Evolutionary conservation across 2,888 invertebrate genomes (phyloP).

Genomic region (Aquatica leii): DNA sequence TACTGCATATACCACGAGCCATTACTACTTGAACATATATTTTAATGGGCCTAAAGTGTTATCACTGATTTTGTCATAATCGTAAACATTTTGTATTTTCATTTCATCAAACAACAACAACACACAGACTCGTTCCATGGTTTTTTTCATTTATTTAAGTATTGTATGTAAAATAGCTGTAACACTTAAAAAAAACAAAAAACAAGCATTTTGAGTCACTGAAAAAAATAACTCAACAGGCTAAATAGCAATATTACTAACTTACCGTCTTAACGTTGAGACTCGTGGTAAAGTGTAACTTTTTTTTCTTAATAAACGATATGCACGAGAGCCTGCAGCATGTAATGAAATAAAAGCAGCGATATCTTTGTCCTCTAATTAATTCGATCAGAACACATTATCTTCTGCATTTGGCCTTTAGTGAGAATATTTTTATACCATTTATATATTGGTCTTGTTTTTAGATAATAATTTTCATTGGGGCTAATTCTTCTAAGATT

Average conservation of each 20-base stretch:
- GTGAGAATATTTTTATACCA: no score
- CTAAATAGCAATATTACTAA: slow-evolving; percentile 35
- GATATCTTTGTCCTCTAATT: no score
- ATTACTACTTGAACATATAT: slow-evolving; percentile 41
- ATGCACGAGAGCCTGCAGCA: no score
- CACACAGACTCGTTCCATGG: background rate
- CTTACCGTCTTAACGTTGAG: slow-evolving; percentile 40
- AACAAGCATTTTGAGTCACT: background rate
- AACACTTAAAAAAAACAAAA: background rate
- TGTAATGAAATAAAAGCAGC: no score
- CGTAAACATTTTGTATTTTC: slow-evolving; percentile 22
- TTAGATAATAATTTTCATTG: no score
- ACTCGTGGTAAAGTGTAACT: slow-evolving; percentile 36
- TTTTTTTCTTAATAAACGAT: slow-evolving; percentile 29
- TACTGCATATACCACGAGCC: slow-evolving; percentile 32
- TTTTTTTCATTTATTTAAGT: no score
- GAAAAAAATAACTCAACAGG: slow-evolving; percentile 24
- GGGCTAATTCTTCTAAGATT: background rate
- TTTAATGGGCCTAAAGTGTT: slow-evolving; percentile 26
- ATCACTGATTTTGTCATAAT: slow-evolving; percentile 41
- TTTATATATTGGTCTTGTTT: no score
- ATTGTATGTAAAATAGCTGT: no score
- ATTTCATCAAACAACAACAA: background rate
- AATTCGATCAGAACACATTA: no score
- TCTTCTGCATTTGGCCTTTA: no score